Evolutionary conservation across 2,113 vertebrate genomes (phyloP), one percentile per base, ranked within the genome.

Genomic region (Otolemur garnettii): DNA sequence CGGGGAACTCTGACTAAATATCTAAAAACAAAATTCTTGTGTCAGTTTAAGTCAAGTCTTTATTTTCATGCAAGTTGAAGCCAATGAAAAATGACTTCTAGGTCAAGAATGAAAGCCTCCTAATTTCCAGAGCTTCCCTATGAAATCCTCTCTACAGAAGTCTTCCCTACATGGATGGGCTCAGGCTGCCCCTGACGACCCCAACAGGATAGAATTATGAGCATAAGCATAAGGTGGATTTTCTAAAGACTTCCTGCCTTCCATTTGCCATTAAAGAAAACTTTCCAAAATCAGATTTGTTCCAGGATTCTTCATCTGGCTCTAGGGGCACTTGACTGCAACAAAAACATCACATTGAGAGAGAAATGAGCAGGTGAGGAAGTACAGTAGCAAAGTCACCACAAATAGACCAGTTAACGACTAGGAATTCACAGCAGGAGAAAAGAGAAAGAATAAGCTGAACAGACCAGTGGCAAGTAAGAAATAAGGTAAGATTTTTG

Each of bases 1-100:
- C 15, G 60, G 11, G 64, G 18, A 90, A 87, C 4, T 26, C 12
- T 87, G 35, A 94, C 42, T 28, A 68, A 66, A 38, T 62, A 69
- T 68, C 26, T 80, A 53, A 68, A 87, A 87, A 30, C 22, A 19
- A 21, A 95, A 74, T 28, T 42, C 59, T 79, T 55, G 26, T 83
- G 55, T 68, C 26, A 71, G 45, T 81, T 38, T 50, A 9, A 50
- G 22, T 55, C 72, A 55, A 3, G 38, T 80, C n/a, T 94, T 93
- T 57, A 87, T 69, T 86, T 91, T 95, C 38, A 91, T 4, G 38
- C 28, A 18, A 93, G 30, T 89, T n/a, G 55, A 95, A 90, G 28
- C 19, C 78, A 92, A 33, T 74, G 50, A 6, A 62, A 62, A 57
- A 84, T n/a, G 38, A 84, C 45, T 77, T 66, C 42, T 53, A 80